Percentiles rank a stretch among this genome's conserved stretches.
These are phyloP conservation scores for Cephus spinipes DNA, from an alignment of 2,888 invertebrate species.

Conservation along the genomic window DNA sequence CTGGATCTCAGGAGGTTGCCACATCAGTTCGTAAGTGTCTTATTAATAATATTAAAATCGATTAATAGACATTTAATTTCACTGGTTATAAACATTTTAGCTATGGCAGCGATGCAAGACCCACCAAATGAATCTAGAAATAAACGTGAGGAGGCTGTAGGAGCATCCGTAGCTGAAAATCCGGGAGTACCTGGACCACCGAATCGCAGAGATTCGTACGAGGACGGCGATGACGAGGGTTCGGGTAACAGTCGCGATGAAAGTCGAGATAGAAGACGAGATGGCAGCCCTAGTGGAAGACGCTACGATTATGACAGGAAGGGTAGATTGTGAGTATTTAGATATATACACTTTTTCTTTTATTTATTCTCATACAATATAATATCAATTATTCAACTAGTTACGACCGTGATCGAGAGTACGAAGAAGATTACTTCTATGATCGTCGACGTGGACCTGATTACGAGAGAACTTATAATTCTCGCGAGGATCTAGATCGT, in stretches of 20 bases:
- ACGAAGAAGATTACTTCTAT: slow-evolving; percentile 62
- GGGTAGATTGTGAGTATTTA: slow-evolving; percentile 48
- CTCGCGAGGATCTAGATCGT: slow-evolving; percentile 60
- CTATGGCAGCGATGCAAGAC: slow-evolving; percentile 46
- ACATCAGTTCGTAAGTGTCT: slow-evolving; percentile 43
- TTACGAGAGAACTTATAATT: slow-evolving; percentile 55
- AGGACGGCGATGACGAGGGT: slow-evolving; percentile 61
- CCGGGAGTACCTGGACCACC: slow-evolving; percentile 44
- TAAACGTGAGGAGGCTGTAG: slow-evolving; percentile 63
- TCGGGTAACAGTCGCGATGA: slow-evolving; percentile 61
- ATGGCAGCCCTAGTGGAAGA: slow-evolving; percentile 54
- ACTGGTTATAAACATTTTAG: slow-evolving; percentile 29
- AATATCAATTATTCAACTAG: slow-evolving; percentile 19
- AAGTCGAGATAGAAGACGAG: slow-evolving; percentile 58
- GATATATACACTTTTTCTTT: slow-evolving; percentile 18
- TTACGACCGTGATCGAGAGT: slow-evolving; percentile 60
- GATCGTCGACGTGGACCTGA: slow-evolving; percentile 57
- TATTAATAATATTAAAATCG: background rate
- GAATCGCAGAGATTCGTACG: slow-evolving; percentile 59
- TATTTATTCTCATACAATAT: background rate
- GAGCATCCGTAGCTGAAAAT: slow-evolving; percentile 55
- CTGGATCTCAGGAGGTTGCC: slow-evolving; percentile 58
- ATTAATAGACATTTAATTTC: background rate
- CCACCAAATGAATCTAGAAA: slow-evolving; percentile 49
- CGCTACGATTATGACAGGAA: slow-evolving; percentile 58